Conservation (phyloP, 2,888 invertebrate genomes). For the Philereme vetulata region DNA sequence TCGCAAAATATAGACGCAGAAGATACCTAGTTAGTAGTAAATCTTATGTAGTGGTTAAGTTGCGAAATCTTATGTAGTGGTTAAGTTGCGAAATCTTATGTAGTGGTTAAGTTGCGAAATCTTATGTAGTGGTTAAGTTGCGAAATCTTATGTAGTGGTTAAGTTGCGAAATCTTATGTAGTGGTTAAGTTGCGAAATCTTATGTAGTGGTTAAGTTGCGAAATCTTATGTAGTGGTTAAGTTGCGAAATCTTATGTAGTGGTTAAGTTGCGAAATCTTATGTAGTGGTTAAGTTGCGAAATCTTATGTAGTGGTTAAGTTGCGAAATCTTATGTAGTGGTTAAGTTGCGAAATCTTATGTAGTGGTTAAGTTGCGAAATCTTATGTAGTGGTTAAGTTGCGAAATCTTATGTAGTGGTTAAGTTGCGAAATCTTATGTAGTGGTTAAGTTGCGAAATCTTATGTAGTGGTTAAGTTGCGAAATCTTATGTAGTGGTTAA, state of each 20-base stretch:
- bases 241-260: slow-evolving; percentile 7
- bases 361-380: slow-evolving; percentile 5
- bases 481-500: too few species aligned
- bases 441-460: slow-evolving; percentile 4
- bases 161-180: slow-evolving; percentile 5
- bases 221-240: too few species aligned
- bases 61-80: too few species aligned
- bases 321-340: too few species aligned
- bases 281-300: slow-evolving; percentile 1
- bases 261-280: slow-evolving; percentile 4
- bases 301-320: too few species aligned
- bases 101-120: slow-evolving; percentile 5
- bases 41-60: not conserved
- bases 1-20: too few species aligned
- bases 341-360: slow-evolving; percentile 4
- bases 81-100: slow-evolving; percentile 4
- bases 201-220: not conserved
- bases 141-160: too few species aligned
- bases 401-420: too few species aligned
- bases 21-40: too few species aligned
- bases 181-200: slow-evolving; percentile 4
- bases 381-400: too few species aligned
- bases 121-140: too few species aligned
- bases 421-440: slow-evolving; percentile 5
- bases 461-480: not conserved